A percentile compares a stretch with the other conserved stretches of the same genome.
These are phyloP conservation scores for Cryptoblepharus egeriae DNA, from an alignment of 2,797 vertebrate genomes.

Conservation along the genomic window DNA sequence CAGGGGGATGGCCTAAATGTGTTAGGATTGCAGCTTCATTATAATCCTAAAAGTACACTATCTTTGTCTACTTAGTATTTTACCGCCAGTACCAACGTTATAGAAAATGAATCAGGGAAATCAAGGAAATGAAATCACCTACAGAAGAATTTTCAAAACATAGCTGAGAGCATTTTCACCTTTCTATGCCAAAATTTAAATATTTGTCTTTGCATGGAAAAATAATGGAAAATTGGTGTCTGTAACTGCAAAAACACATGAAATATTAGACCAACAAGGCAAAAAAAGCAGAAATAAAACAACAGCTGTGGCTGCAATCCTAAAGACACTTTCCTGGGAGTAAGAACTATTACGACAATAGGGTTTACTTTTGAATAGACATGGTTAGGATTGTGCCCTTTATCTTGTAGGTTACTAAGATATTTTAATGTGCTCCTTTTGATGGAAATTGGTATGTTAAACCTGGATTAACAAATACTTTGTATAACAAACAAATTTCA, in stretches of 20 bases:
- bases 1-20: no score
- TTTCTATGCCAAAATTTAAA: not conserved
- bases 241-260: not conserved
- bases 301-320: no score
- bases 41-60: no score
- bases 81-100: slow-evolving; percentile 23
- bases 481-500: not conserved
- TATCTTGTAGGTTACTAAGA: no score
- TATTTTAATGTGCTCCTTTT: not conserved
- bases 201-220: not conserved
- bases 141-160: slow-evolving; percentile 18
- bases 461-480: not conserved
- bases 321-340: no score
- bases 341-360: no score
- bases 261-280: not conserved
- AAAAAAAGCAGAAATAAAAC: not conserved
- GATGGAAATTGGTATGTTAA: not conserved
- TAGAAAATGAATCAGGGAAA: slow-evolving; percentile 23
- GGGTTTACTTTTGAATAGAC: no score
- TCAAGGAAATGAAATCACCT: not conserved
- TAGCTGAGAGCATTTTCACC: not conserved
- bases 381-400: no score
- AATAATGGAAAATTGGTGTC: not conserved
- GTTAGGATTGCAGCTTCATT: no score
- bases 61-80: not conserved